These are phyloP conservation scores for Listrodromus nycthemerus DNA, from an alignment of 2,888 invertebrate species.

Conservation along the genomic window DNA sequence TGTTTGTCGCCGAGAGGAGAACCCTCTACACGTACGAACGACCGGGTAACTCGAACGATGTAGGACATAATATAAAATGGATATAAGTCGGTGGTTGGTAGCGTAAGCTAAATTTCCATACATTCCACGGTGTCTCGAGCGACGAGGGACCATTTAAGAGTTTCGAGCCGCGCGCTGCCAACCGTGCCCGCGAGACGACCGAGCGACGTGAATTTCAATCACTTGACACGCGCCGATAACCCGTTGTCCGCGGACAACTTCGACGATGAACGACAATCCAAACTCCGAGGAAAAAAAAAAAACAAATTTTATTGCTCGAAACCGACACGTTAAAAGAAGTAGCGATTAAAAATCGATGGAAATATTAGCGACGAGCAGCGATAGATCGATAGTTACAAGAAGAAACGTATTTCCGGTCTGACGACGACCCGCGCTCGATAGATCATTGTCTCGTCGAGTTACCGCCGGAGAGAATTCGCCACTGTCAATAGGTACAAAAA, in stretches of 20 bases:
- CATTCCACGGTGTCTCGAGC: conserved; percentile 76
- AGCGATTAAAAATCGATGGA: neutral
- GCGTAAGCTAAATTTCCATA: conserved; percentile 76
- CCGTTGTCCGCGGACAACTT: conserved; percentile 64
- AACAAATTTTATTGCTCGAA: conserved; percentile 17
- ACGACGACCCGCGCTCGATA: neutral
- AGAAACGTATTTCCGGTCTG: neutral
- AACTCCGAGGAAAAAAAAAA: conserved; percentile 61
- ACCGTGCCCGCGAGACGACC: conserved; percentile 68
- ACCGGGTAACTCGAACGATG: conserved; percentile 73
- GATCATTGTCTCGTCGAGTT: neutral
- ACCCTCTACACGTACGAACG: neutral
- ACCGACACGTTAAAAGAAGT: neutral
- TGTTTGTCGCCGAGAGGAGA: neutral
- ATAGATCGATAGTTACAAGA: neutral
- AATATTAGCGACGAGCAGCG: neutral
- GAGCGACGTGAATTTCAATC: conserved; percentile 78
- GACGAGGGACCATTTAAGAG: conserved; percentile 79
- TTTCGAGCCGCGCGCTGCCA: conserved; percentile 75
- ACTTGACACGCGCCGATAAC: conserved; percentile 78
- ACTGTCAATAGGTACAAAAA: neutral
- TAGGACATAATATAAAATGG: conserved; percentile 78
- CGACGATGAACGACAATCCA: conserved; percentile 61
- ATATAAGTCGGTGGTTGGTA: conserved; percentile 65
- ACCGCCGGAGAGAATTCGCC: neutral